A percentile compares a stretch with the other conserved stretches of the same genome.
Evolutionary conservation across 2,113 vertebrate genomes (phyloP).

Genomic region (Oreocharis arfaki): DNA sequence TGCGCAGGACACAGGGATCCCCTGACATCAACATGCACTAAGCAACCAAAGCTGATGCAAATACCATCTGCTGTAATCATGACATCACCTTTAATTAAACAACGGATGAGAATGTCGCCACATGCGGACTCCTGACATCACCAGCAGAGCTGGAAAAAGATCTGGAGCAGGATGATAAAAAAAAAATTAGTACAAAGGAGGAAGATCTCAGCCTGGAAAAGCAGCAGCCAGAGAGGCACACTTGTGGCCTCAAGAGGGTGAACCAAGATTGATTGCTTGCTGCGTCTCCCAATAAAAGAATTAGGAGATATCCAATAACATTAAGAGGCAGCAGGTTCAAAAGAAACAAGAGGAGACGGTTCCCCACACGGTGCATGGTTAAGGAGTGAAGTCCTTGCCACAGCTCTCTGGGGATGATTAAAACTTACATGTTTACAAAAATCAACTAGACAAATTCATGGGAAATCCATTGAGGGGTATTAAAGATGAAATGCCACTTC

Average conservation of each 20-base stretch:
- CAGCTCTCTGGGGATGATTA: constrained; percentile 36
- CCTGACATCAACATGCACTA: neutral
- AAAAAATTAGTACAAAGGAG: neutral
- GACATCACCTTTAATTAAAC: constrained; percentile 15
- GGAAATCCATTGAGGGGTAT: constrained; percentile 49
- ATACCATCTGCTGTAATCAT: neutral
- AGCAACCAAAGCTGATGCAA: constrained; percentile 23
- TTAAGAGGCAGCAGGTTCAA: constrained; percentile 40
- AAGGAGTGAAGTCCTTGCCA: constrained; percentile 24
- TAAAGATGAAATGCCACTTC: constrained; percentile 35
- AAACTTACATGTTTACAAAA: constrained; percentile 34
- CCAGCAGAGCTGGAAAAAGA: neutral
- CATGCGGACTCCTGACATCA: neutral
- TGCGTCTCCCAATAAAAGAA: constrained; percentile 27
- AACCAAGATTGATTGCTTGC: constrained; percentile 13
- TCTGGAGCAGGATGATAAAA: neutral
- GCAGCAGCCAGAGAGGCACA: neutral
- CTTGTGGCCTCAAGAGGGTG: constrained; percentile 21
- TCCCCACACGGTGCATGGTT: neutral
- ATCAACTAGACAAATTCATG: constrained; percentile 48
- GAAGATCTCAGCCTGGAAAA: neutral
- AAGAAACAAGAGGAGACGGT: constrained; percentile 18
- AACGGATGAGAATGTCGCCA: neutral
- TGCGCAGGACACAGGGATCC: neutral
- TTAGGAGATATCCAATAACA: constrained; percentile 49